Evolutionary conservation across 2,797 vertebrate genomes (phyloP), one percentile per base, ranked within the genome.

Genomic region (Babyrousa celebensis): DNA sequence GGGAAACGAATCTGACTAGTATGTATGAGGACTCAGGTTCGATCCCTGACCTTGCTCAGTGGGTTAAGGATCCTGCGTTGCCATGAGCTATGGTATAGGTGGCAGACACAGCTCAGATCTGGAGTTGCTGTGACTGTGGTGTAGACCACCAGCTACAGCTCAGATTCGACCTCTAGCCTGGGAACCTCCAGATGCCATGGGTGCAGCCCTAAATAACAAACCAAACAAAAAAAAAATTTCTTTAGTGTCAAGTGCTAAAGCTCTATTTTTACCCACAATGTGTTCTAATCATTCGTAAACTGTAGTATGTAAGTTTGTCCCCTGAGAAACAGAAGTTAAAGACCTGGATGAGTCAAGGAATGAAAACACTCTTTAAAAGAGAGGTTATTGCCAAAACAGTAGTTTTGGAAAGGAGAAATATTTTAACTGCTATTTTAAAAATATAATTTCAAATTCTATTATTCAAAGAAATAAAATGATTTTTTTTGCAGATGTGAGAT

Each of bases 191-290:
- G 36, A 36, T 36, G 36, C 36, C 36, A 36, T 36, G 36, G 36
- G 36, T 36, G 36, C 36, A 36, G 36, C 36, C 36, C 36, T 36
- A 36, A 36, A 36, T 36, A 36, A 36, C 36, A 36, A 36, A 36
- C 36, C 36, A 36, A 36, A 36, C 36, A 36, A 36, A 36, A 36
- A 36, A 36, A 36, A 36, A 48, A 48, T 48, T 63, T 9, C 16
- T 95, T 94, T 72, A 56, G 21, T 79, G 65, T n/a, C 6, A 70
- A 79, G 67, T 92, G 2, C 23, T 27, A 70, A 92, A 82, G 17
- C 21, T 88, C 1, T 48, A 27, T 29, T 83, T n/a, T 68, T 77
- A 85, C 32, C 17, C 36, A 40, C 56, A 79, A 23, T 65, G 12
- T 70, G n/a, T 79, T 95, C 29, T 85, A 52, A 71, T 88, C 11